Evolutionary conservation across 2,888 invertebrate species (phyloP), one percentile per base, ranked within the genome.

Genomic region (Minunthozetes semirufus): DNA sequence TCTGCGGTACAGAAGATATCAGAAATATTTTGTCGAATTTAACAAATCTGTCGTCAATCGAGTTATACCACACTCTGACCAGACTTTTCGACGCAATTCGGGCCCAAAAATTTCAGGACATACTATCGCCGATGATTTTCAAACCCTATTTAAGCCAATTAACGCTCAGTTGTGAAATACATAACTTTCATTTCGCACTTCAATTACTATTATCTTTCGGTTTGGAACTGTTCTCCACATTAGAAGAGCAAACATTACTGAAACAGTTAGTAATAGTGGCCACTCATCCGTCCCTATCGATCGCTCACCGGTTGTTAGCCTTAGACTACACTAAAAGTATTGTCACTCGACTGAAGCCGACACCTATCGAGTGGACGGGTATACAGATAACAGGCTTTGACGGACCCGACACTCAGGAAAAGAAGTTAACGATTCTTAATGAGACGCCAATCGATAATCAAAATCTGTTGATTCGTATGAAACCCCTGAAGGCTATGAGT

Each of bases 351-450:
- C 17, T 48, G n/a, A 72, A 75, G 19, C 50, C 46, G 3, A 15
- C 66, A 13, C 29, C 72, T 1, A 33, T 73, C 3, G 61, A 75
- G 4, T 46, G 73, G 33, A 42, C 72, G 50, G 25, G 38, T 2
- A 22, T 75, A 4, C 4, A 48, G 46, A 68, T 50, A 27, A 76
- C 15, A 8, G 29, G 53, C n/a, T 77, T 78, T 75, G 78, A 78
- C 76, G 78, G 78, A 17, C 78, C 77, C 13, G 70, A 78, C 74
- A 78, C 77, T 25, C 78, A 78, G 75, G 78, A 78, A 46, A 78
- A 78, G 50, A 78, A 78, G 53, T 61, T 77, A 8, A 33, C 70
- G 42, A 73, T 78, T 22, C 72, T 78, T 22, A 68, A 74, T 50
- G 50, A 76, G 33, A 76, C 72, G 38, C 15, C 48, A 53, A 72